A percentile compares a stretch with the other conserved stretches of the same genome.
Evolutionary conservation across 2,113 vertebrate genomes (phyloP).

Genomic region (Hemiscyllium ocellatum): DNA sequence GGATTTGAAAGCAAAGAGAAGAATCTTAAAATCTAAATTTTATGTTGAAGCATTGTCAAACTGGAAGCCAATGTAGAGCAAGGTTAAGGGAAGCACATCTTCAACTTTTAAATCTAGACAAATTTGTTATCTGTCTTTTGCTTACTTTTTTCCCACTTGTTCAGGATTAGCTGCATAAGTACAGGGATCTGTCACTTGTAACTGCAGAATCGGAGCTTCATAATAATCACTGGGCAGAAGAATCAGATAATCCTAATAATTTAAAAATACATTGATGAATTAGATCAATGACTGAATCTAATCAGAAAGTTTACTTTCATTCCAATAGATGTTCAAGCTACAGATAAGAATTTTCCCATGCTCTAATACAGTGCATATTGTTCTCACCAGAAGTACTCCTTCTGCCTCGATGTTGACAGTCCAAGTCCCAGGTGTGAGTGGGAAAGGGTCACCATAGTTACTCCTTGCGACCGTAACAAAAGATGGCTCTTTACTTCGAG

Average conservation of each 20-base stretch:
- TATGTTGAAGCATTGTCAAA: background rate
- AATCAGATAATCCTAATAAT: conserved; percentile 79
- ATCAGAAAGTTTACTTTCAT: background rate
- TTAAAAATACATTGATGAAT: conserved; percentile 33
- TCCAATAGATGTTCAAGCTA: background rate
- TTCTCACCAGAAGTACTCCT: conserved; percentile 80
- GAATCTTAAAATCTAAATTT: background rate
- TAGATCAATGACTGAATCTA: background rate
- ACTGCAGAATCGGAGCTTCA: conserved; percentile 69
- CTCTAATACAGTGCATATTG: background rate
- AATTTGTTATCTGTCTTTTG: background rate
- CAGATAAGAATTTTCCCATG: background rate
- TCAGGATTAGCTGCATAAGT: conserved; percentile 44
- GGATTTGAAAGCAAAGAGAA: background rate
- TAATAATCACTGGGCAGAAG: conserved; percentile 84
- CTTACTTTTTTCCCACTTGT: conserved; percentile 63
- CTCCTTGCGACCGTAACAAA: conserved; percentile 80
- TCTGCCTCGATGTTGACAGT: conserved; percentile 69
- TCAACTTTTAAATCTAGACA: background rate
- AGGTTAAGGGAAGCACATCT: background rate
- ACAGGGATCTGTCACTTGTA: conserved; percentile 74
- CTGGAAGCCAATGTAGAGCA: background rate
- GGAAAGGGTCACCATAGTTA: conserved; percentile 69
- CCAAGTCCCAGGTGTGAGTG: conserved; percentile 70
- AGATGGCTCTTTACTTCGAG: conserved; percentile 65